Evolutionary conservation across 2,888 invertebrate species (phyloP).

Genomic region (Cremastinae sp.): DNA sequence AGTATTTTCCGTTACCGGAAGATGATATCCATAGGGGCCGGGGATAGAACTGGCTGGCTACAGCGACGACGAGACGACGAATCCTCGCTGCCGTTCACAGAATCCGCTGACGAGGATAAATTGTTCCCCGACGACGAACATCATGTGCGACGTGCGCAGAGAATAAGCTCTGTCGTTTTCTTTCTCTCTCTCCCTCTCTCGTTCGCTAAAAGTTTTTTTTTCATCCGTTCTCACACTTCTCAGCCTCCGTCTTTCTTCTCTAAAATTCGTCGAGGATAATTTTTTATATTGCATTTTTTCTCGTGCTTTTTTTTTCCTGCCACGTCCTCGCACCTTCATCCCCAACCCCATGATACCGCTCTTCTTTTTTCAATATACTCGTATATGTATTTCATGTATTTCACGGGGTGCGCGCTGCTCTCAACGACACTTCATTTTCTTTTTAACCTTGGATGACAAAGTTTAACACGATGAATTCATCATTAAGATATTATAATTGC

Average conservation of each 20-base stretch:
- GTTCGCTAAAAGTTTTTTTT: neutral
- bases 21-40: conserved; percentile 54
- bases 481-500: conserved; percentile 56
- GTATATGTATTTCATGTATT: neutral
- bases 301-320: neutral
- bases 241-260: conserved; percentile 28
- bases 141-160: conserved; percentile 41
- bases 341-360: conserved; percentile 1
- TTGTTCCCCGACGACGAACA: conserved; percentile 62
- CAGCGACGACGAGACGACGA: conserved; percentile 47
- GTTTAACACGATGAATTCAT: conserved; percentile 49
- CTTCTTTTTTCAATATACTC: conserved; percentile 5
- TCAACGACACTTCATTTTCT: too few relatives aligned
- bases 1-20: conserved; percentile 39
- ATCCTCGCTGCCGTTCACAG: conserved; percentile 43
- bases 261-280: conserved; percentile 52
- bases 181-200: conserved; percentile 15
- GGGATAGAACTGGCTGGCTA: conserved; percentile 16
- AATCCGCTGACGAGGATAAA: conserved; percentile 64
- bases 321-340: conserved; percentile 25
- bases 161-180: conserved; percentile 37
- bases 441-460: conserved; percentile 45
- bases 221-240: conserved; percentile 23
- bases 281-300: conserved; percentile 39
- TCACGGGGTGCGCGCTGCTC: too few relatives aligned